A percentile compares a stretch with the other conserved stretches of the same genome.
phyloP scores from a whole-genome alignment of 2,797 vertebrate genomes.

The Rhabdomys pumilio region DNA sequence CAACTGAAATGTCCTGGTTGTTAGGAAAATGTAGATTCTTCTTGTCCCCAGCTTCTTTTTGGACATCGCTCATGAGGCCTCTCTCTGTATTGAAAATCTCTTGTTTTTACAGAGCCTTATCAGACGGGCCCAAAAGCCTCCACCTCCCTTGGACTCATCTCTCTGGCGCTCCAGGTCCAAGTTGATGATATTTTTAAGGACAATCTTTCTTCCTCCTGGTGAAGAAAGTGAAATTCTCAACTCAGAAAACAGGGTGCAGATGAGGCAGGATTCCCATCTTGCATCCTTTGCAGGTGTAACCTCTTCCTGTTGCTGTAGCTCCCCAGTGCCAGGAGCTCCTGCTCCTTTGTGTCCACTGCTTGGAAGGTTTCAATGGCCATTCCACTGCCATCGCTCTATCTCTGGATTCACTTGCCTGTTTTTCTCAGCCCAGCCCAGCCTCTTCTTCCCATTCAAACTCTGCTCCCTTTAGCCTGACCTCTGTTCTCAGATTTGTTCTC shows the following conservation, averaged over 20 bases:
- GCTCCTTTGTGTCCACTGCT: not conserved
- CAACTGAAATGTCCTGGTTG: constrained; percentile 57
- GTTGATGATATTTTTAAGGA: constrained; percentile 47
- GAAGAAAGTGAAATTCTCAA: not conserved
- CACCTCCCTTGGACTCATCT: not conserved
- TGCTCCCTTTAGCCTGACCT: not conserved
- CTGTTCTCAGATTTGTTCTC: not conserved
- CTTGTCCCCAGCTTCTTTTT: not conserved
- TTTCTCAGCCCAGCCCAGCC: not conserved
- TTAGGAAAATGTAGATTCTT: constrained; percentile 69
- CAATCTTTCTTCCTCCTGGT: not conserved
- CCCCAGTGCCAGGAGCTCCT: not conserved
- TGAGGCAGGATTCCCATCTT: not conserved
- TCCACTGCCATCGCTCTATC: not conserved
- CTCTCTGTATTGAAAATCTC: not conserved
- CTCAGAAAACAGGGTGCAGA: not conserved
- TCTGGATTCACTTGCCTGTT: not conserved
- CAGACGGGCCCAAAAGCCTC: not conserved
- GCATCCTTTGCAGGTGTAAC: fast-evolving
- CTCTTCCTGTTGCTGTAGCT: not conserved
- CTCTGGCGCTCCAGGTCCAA: not conserved
- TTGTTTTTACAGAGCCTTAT: constrained; percentile 12
- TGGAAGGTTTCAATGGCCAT: not conserved
- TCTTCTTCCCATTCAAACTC: no score
- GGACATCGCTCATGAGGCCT: not conserved